Conservation (phyloP, 37 sponge, comb jelly and placozoan species). For the Mnemiopsis leidyi region DNA sequence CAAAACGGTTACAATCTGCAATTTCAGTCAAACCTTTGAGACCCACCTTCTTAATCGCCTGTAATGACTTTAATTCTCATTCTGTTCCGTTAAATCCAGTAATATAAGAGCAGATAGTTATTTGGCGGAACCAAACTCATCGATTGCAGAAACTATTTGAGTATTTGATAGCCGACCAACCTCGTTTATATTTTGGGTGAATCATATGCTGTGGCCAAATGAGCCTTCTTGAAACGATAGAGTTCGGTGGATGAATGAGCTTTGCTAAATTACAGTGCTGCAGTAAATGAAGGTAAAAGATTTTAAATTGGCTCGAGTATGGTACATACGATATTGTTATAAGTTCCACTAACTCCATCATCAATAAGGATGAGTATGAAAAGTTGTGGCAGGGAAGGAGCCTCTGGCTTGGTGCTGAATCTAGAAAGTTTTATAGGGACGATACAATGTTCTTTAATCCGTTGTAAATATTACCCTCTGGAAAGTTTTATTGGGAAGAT, state of each 20-base stretch:
- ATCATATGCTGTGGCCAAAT: too few species aligned
- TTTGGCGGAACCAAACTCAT: not conserved
- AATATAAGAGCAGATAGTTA: not conserved
- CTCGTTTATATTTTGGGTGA: not conserved
- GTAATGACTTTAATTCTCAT: not conserved
- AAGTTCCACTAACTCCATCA: not conserved
- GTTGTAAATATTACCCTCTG: too few species aligned
- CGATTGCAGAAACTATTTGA: not conserved
- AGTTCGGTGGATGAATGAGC: too few species aligned
- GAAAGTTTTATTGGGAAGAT: too few species aligned
- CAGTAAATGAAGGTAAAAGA: not conserved
- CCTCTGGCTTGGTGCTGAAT: too few species aligned
- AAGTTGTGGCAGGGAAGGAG: too few species aligned
- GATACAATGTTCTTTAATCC: too few species aligned
- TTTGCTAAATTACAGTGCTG: not conserved
- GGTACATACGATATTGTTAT: not conserved
- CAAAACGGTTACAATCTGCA: not conserved
- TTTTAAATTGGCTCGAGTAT: not conserved
- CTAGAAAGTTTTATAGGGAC: too few species aligned
- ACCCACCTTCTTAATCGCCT: not conserved
- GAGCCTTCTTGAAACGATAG: too few species aligned
- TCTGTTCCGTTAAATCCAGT: not conserved
- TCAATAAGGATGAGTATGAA: too few species aligned
- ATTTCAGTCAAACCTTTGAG: not conserved
- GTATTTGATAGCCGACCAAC: not conserved